Evolutionary conservation across 2,113 vertebrate species (phyloP), one percentile per base, ranked within the genome.

Genomic region (Acrocephalus kingi): DNA sequence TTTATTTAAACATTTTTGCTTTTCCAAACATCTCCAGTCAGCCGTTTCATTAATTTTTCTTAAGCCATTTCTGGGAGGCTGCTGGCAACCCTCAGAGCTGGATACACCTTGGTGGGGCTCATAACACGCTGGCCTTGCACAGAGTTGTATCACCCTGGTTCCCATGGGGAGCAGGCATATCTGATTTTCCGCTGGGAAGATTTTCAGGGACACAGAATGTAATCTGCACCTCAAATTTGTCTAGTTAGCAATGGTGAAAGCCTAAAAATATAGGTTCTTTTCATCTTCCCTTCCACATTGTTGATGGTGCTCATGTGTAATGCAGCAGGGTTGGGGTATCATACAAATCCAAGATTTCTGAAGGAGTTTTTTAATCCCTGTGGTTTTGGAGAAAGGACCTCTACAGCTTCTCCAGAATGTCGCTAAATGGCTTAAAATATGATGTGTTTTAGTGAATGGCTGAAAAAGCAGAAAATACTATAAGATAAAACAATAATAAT

Each of bases 101-200:
- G 43, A 16, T 16, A 45, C 43, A 45, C 43, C 43, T 45, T 45
- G 43, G 43, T 45, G 43, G 43, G 43, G 43, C 43, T 45, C 43
- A 45, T 15, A 45, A 45, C 15, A 45, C 15, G 14, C 43, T 45
- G 43, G 43, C 43, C 43, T 45, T 15, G 17, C 43, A 16, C 43
- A 45, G 43, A 45, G 17, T 45, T 45, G 43, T 16, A 45, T 45
- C 15, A 45, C 15, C 24, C 59, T 35, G 24, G 16, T 17, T 45
- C 68, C 68, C 16, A 0, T 1, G 23, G 33, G 43, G 24, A 11
- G 51, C 13, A 21, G 39, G 37, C 21, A 2, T 6, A 33, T 2
- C 4, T 18, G 37, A 28, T n/a, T 41, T 39, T 48, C 74, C 68
- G n/a, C n/a, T 5, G 11, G 31, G 45, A 71, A 87, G 39, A 23